These are phyloP conservation scores for Atopsyche davidsoni DNA, from an alignment of 1,140 invertebrate species.

Conservation along the genomic window DNA sequence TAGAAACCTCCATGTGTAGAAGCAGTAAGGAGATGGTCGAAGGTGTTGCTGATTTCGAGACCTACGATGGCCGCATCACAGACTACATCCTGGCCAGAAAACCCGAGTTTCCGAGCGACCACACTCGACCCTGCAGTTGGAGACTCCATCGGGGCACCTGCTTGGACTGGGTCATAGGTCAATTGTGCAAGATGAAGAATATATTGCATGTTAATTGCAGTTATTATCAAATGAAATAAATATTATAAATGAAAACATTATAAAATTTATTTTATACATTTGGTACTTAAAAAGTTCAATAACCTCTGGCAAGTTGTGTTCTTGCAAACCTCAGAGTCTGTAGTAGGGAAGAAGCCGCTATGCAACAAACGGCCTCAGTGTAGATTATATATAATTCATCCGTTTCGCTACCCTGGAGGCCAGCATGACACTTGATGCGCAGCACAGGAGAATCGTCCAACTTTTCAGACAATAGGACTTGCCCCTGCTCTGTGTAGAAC, in stretches of 20 bases:
- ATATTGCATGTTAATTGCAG: no score
- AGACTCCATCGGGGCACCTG: constrained; percentile 57
- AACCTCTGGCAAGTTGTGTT: constrained; percentile 72
- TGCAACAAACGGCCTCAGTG: constrained; percentile 65
- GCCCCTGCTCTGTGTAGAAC: constrained; percentile 86
- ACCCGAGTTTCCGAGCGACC: constrained; percentile 76
- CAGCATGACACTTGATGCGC: constrained; percentile 77
- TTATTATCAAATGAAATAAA: no score
- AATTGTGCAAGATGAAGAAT: constrained; percentile 30
- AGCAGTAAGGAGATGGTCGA: constrained; percentile 80
- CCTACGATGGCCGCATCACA: constrained; percentile 76
- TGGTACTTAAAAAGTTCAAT: constrained; percentile 2
- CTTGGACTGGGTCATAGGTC: constrained; percentile 67
- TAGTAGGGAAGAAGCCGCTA: constrained; percentile 79
- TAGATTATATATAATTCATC: constrained; percentile 86
- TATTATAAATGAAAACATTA: no score
- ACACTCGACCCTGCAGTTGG: constrained; percentile 46
- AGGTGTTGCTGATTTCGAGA: constrained; percentile 66
- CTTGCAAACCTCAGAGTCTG: constrained; percentile 72
- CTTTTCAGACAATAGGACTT: constrained; percentile 74
- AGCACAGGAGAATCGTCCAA: constrained; percentile 77
- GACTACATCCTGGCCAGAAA: constrained; percentile 68
- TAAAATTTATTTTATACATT: constrained; percentile 2
- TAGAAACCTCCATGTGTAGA: constrained; percentile 74
- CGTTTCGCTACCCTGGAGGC: constrained; percentile 51